Percentiles rank a stretch among this genome's conserved stretches.
Conservation (phyloP, 2,888 invertebrate genomes). For the Caenorhabditis japonica region DNA sequence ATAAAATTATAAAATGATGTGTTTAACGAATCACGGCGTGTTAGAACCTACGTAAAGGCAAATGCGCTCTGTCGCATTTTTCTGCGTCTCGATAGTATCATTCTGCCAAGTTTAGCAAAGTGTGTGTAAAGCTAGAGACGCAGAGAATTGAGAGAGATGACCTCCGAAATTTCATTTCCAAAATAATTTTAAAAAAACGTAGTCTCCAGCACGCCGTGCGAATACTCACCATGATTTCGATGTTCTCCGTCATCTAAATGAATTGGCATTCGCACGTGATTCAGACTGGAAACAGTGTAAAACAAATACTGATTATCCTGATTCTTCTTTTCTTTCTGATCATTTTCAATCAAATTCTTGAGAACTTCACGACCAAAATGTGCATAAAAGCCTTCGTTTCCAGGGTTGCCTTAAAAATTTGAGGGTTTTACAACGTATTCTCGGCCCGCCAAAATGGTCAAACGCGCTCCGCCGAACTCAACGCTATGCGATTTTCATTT, state of each 20-base stretch:
- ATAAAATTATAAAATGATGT: not conserved
- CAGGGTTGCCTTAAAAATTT: conserved; percentile 66
- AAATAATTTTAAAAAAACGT: too few relatives aligned
- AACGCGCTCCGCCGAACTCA: too few relatives aligned
- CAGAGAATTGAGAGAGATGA: too few relatives aligned
- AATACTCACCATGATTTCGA: conserved; percentile 50
- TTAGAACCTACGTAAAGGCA: too few relatives aligned
- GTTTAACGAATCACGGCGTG: too few relatives aligned
- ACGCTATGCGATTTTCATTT: too few relatives aligned
- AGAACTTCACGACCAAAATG: conserved; percentile 67
- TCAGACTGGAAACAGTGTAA: conserved; percentile 69
- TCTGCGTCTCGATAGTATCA: not conserved
- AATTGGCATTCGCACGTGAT: conserved; percentile 69
- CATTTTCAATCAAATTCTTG: conserved; percentile 36
- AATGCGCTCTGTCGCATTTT: not conserved
- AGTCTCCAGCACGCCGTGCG: too few relatives aligned
- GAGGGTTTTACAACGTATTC: too few relatives aligned
- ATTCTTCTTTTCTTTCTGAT: conserved; percentile 21
- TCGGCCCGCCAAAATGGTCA: too few relatives aligned
- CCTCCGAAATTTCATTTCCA: too few relatives aligned
- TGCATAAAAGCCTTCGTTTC: conserved; percentile 72
- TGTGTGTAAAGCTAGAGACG: too few relatives aligned
- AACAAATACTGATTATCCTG: conserved; percentile 56
- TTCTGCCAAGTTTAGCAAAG: too few relatives aligned
- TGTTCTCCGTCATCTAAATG: conserved; percentile 53